These are phyloP conservation scores for Clinocottus analis DNA, from an alignment of 2,113 vertebrate species.

Conservation along the genomic window DNA sequence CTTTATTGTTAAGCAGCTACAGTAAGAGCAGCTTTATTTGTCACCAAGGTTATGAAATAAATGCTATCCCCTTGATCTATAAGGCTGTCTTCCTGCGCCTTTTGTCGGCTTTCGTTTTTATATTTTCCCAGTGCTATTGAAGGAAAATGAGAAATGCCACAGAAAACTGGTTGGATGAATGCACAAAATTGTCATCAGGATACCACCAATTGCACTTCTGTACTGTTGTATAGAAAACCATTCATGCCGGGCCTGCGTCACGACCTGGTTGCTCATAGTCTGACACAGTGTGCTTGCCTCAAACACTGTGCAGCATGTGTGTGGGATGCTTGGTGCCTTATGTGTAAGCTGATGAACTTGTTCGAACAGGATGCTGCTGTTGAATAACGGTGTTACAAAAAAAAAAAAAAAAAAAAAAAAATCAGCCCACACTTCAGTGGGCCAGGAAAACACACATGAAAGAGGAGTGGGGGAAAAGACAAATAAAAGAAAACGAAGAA, in stretches of 20 bases:
- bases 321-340: conserved; percentile 50
- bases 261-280: conserved; percentile 45
- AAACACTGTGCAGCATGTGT: conserved; percentile 56
- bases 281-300: conserved; percentile 44
- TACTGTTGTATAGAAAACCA: not conserved
- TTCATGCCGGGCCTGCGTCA: conserved; percentile 1
- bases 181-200: conserved; percentile 1
- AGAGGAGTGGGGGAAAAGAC: conserved; percentile 13
- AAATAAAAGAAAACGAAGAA: not conserved
- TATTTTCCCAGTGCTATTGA: not conserved
- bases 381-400: conserved; percentile 59
- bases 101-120: not conserved
- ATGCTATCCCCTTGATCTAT: not conserved
- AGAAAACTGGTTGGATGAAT: conserved; percentile 4
- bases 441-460: conserved; percentile 42
- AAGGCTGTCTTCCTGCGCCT: not conserved
- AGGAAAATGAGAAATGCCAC: conserved; percentile 5
- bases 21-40: conserved; percentile 2
- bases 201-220: not conserved
- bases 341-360: conserved; percentile 54
- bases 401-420: conserved; percentile 33
- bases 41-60: not conserved
- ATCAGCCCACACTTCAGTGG: conserved; percentile 54
- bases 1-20: conserved; percentile 9
- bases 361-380: conserved; percentile 65